Percentiles rank a stretch among this genome's conserved stretches.
These are phyloP conservation scores for Hippocampus abdominalis DNA, from an alignment of 2,113 vertebrate genomes.

Conservation along the genomic window DNA sequence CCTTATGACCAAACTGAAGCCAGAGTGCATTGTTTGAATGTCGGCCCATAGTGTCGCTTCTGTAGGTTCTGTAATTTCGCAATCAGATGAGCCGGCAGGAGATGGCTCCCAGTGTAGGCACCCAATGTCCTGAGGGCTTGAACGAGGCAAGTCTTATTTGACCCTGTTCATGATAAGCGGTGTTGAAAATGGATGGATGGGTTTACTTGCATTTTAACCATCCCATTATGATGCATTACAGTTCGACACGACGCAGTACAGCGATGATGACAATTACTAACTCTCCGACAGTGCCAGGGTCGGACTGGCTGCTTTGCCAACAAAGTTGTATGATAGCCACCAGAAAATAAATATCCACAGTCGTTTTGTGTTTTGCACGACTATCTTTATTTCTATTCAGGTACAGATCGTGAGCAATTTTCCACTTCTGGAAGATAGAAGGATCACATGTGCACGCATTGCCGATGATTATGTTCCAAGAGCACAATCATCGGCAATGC, in stretches of 20 bases:
- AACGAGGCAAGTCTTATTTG: slow-evolving; percentile 3
- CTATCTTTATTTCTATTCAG: too few species aligned
- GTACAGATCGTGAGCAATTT: neutral
- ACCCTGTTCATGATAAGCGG: too few species aligned
- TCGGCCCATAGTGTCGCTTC: neutral
- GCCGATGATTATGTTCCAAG: neutral
- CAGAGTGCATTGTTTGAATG: neutral
- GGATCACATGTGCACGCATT: neutral
- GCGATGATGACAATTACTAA: neutral
- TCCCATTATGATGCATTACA: neutral
- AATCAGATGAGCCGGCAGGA: neutral
- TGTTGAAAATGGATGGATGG: too few species aligned
- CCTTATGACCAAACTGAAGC: neutral
- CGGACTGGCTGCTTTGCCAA: neutral
- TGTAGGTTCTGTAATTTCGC: neutral
- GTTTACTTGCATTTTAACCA: neutral
- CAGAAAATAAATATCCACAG: neutral
- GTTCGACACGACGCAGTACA: neutral
- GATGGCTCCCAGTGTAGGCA: slow-evolving; percentile 5
- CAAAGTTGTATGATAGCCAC: neutral
- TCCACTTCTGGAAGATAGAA: neutral
- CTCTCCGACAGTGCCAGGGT: neutral
- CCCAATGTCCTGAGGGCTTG: slow-evolving; percentile 5
- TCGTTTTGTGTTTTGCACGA: too few species aligned
- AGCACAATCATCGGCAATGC: slow-evolving; percentile 1